Evolutionary conservation across 2,797 vertebrate species (phyloP).

Genomic region (Bothrops alternatus): DNA sequence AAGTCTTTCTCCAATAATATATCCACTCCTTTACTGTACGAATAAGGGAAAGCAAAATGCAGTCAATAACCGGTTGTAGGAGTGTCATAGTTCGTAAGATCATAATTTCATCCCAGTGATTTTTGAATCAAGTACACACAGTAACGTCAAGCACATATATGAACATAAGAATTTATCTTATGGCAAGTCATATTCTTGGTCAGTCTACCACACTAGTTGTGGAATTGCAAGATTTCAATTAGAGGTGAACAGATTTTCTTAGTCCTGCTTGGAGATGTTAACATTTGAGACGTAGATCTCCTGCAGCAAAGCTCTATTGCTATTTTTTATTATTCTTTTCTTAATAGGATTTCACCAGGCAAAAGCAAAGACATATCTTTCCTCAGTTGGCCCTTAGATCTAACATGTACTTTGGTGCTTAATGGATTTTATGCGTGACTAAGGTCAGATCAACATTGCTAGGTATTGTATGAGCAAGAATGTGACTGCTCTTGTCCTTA

Average conservation of each 20-base stretch:
- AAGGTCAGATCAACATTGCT: background rate
- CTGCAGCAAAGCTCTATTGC: background rate
- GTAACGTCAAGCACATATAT: background rate
- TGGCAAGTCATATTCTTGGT: background rate
- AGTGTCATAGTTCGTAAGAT: background rate
- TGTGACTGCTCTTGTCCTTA: background rate
- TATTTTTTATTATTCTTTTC: background rate
- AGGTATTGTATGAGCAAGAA: background rate
- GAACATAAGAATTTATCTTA: background rate
- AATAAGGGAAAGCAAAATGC: too few relatives aligned
- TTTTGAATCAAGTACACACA: background rate
- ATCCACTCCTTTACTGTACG: too few relatives aligned
- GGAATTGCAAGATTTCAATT: background rate
- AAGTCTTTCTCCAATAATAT: too few relatives aligned
- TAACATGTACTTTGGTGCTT: background rate
- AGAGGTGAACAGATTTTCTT: background rate
- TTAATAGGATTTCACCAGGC: background rate
- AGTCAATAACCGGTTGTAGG: background rate
- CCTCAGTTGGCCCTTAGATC: background rate
- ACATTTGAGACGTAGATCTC: background rate
- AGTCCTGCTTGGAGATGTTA: background rate
- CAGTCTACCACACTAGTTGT: background rate
- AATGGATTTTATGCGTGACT: background rate
- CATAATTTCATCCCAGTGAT: background rate
- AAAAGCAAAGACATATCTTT: constrained; percentile 5